A percentile compares a stretch with the other conserved stretches of the same genome.
phyloP scores from a whole-genome alignment of 2,888 invertebrate species.

The Drosophila nigritarsus region DNA sequence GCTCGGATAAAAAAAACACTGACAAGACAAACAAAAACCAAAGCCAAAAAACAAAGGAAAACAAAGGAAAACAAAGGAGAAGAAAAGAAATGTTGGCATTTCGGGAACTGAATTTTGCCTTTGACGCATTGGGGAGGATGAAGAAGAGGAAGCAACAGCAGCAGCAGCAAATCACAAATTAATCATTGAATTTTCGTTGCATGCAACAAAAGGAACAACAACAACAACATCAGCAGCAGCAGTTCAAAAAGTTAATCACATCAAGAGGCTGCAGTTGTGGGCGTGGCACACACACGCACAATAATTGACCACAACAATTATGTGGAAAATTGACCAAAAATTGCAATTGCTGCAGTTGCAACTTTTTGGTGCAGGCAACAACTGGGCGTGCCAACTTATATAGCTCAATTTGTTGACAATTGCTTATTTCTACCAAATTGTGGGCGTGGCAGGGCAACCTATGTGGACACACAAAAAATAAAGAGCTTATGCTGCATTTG shows the following conservation, averaged over 20 bases:
- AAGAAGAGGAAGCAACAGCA: constrained; percentile 5
- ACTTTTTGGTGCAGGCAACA: constrained; percentile 17
- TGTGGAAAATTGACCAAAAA: constrained; percentile 73
- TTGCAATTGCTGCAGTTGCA: constrained; percentile 70
- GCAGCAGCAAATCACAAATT: constrained; percentile 48
- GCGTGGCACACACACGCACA: constrained; percentile 31
- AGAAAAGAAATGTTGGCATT: constrained; percentile 1
- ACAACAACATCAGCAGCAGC: no score
- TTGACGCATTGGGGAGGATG: constrained; percentile 43
- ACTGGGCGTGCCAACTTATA: constrained; percentile 27
- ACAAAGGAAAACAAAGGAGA: constrained; percentile 24
- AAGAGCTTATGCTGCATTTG: constrained; percentile 73
- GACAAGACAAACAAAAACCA: constrained; percentile 21
- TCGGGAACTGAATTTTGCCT: constrained; percentile 31
- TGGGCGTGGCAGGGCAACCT: constrained; percentile 33
- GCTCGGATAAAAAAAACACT: background rate
- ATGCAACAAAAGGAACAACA: constrained; percentile 19
- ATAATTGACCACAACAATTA: constrained; percentile 69
- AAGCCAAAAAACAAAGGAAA: constrained; percentile 20
- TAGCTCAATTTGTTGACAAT: constrained; percentile 58
- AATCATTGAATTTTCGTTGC: constrained; percentile 47
- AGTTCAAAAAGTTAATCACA: constrained; percentile 68
- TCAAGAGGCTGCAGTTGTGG: constrained; percentile 25
- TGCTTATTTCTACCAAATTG: constrained; percentile 31
- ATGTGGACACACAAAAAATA: constrained; percentile 14